Evolutionary conservation across 2,113 vertebrate genomes (phyloP).

Genomic region (Takifugu flavidus): DNA sequence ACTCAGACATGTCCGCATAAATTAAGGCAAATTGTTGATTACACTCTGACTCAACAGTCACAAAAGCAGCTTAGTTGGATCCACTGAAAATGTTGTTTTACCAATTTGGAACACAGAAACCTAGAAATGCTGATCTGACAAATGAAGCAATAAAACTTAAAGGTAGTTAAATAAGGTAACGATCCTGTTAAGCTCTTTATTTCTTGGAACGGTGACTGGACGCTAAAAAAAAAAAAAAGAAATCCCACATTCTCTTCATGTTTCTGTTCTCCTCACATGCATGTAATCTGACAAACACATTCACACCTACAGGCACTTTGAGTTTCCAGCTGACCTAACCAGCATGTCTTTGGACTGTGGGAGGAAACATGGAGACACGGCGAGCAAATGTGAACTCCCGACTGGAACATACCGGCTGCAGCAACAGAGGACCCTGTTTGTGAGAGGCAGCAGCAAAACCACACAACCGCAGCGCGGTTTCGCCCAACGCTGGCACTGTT

Average conservation of each 20-base stretch:
- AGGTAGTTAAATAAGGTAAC: too few species aligned
- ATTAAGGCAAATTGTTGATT: too few species aligned
- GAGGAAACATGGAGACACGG: constrained; percentile 34
- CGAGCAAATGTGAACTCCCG: constrained; percentile 10
- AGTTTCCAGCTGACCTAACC: constrained; percentile 47
- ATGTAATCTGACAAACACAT: constrained; percentile 35
- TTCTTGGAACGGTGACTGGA: too few species aligned
- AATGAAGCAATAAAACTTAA: too few species aligned
- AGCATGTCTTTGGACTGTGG: constrained; percentile 27
- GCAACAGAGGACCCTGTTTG: constrained; percentile 4
- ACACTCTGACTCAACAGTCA: too few species aligned
- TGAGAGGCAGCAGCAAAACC: constrained; percentile 5
- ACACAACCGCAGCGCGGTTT: neutral
- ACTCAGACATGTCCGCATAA: too few species aligned
- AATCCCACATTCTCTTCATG: neutral
- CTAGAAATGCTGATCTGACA: too few species aligned
- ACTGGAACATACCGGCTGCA: neutral
- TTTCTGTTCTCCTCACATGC: constrained; percentile 10
- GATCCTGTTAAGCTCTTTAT: too few species aligned
- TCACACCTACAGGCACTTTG: constrained; percentile 41
- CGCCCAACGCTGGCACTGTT: neutral
- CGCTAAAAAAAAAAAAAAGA: too few species aligned
- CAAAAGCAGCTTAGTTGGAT: too few species aligned
- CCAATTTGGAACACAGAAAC: too few species aligned
- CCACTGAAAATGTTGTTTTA: too few species aligned